Evolutionary conservation across 1,140 invertebrate species (phyloP).

Genomic region (Tetragnatha versicolor): DNA sequence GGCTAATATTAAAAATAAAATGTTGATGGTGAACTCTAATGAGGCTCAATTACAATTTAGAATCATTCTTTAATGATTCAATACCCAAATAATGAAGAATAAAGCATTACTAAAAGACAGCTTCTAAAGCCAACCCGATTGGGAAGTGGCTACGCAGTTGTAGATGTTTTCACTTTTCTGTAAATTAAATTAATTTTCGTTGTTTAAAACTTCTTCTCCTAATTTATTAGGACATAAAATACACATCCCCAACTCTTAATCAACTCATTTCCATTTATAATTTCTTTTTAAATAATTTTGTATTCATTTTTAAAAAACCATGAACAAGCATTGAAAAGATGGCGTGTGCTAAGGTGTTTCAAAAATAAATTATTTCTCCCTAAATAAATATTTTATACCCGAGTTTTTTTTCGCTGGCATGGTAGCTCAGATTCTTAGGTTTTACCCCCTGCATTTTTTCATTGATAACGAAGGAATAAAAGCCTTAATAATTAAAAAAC

Average conservation of each 20-base stretch:
- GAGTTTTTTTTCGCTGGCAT: conserved; percentile 13
- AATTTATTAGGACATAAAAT: conserved; percentile 28
- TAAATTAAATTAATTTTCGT: conserved; percentile 10
- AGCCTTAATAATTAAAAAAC: conserved; percentile 41
- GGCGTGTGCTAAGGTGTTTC: conserved; percentile 37
- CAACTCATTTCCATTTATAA: neutral
- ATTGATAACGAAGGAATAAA: conserved; percentile 14
- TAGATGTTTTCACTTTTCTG: neutral
- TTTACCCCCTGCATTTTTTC: conserved; percentile 4
- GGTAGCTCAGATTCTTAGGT: conserved; percentile 27
- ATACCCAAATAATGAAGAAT: neutral
- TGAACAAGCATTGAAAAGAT: conserved; percentile 12
- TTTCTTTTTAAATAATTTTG: conserved; percentile 26
- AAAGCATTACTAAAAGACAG: neutral
- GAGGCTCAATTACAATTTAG: neutral
- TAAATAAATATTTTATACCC: neutral
- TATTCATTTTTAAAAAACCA: conserved; percentile 33
- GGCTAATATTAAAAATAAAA: neutral
- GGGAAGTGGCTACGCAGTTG: conserved; percentile 32
- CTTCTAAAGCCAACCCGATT: neutral
- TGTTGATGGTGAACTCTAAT: neutral
- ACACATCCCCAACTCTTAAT: conserved; percentile 7
- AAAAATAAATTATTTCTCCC: conserved; percentile 48
- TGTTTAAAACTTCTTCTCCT: neutral
- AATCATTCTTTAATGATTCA: neutral